These are phyloP conservation scores for Mola mola DNA, from an alignment of 2,113 vertebrate genomes.

Conservation along the genomic window DNA sequence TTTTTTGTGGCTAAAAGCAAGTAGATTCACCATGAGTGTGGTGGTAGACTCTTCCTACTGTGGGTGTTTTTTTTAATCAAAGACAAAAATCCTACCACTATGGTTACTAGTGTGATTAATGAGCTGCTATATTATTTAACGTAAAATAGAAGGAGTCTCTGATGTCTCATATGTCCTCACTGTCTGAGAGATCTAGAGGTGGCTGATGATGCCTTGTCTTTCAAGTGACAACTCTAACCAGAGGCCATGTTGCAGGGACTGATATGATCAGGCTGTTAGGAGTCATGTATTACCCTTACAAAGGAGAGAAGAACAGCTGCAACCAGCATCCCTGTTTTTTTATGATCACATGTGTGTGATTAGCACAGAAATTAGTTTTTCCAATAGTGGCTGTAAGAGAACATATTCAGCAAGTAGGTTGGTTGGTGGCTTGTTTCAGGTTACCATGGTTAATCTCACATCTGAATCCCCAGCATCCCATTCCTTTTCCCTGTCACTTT, in stretches of 20 bases:
- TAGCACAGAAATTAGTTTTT: conserved; percentile 10
- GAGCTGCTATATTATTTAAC: conserved; percentile 70
- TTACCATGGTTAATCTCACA: conserved; percentile 64
- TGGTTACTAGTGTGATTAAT: conserved; percentile 59
- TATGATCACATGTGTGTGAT: too few species aligned
- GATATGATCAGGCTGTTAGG: conserved; percentile 43
- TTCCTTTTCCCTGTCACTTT: neutral
- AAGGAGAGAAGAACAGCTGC: conserved; percentile 6
- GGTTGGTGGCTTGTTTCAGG: conserved; percentile 12
- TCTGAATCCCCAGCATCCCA: conserved; percentile 18
- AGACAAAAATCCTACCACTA: conserved; percentile 26
- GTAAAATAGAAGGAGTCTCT: conserved; percentile 36
- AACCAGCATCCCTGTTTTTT: neutral
- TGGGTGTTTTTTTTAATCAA: conserved; percentile 54
- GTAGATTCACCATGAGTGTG: neutral
- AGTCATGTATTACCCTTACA: conserved; percentile 12
- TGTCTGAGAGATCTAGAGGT: conserved; percentile 25
- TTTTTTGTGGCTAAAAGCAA: conserved; percentile 2
- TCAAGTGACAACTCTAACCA: conserved; percentile 41
- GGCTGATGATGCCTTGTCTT: conserved; percentile 31
- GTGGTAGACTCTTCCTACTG: conserved; percentile 22
- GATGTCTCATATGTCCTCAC: conserved; percentile 41
- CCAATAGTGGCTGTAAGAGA: neutral
- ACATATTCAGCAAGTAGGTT: conserved; percentile 10
- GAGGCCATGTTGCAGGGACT: conserved; percentile 16